A percentile compares a stretch with the other conserved stretches of the same genome.
Conservation (phyloP, 2,888 invertebrate species). For the Heteropelma amictum region DNA sequence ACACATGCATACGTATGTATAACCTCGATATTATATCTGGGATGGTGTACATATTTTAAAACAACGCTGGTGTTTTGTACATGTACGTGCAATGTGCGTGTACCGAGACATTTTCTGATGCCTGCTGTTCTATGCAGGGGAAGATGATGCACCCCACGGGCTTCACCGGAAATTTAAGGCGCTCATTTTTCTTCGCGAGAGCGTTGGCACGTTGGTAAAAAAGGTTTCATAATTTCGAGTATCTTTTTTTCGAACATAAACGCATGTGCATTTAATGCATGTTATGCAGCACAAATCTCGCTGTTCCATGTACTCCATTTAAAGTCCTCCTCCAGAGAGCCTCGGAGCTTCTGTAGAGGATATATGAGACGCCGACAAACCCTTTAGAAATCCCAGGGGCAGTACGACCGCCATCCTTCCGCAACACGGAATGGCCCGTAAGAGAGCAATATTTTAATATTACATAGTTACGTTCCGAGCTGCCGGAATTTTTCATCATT, state of each 20-base stretch:
- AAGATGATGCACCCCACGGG: conserved; percentile 2
- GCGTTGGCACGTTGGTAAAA: neutral
- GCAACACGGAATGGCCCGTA: conserved; percentile 44
- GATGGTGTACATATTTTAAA: too few species aligned
- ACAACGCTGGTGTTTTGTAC: too few species aligned
- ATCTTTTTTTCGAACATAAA: conserved; percentile 6
- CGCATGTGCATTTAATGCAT: neutral
- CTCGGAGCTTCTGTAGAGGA: neutral
- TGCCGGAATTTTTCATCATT: conserved; percentile 40
- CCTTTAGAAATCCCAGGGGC: conserved; percentile 23
- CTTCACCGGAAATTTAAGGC: conserved; percentile 38
- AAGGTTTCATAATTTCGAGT: neutral
- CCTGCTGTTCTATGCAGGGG: too few species aligned
- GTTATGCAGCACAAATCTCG: conserved; percentile 6
- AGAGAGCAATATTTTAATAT: conserved; percentile 56
- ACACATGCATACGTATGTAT: neutral
- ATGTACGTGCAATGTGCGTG: neutral
- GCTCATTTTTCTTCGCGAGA: conserved; percentile 13
- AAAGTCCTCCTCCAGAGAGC: conserved; percentile 22
- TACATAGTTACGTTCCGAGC: conserved; percentile 41
- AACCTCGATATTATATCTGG: too few species aligned
- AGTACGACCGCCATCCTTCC: conserved; percentile 5
- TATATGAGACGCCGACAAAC: conserved; percentile 4
- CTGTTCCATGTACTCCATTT: conserved; percentile 25
- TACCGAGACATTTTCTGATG: too few species aligned